Evolutionary conservation across 2,888 invertebrate genomes (phyloP), one percentile per base, ranked within the genome.

Genomic region (Leistus spinibarbis): DNA sequence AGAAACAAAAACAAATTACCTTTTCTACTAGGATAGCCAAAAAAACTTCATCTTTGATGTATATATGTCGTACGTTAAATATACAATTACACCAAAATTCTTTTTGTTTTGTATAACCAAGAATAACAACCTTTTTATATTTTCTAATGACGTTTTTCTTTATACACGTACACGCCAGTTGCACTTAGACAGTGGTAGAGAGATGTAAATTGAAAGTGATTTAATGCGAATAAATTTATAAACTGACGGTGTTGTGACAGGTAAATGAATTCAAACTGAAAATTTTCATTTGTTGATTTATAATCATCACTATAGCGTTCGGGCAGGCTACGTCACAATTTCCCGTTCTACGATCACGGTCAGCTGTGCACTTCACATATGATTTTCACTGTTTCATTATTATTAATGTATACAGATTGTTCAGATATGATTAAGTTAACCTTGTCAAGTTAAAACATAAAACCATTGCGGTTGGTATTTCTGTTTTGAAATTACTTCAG

Each of bases 81-180:
- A 60, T 40, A 60, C 73, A 66, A 27, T 67, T 67, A 67, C 67
- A 67, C 60, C 67, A 67, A 23, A 54, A 54, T 56, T 19, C 53
- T 67, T 73, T 73, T 73, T 73, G 73, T 73, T 73, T 73, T 73
- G 73, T 66, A 73, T 73, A 64, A 64, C 65, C 27, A 63, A 57
- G 60, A 22, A 57, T 5, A 40, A 40, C 5, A 40, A 13, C 7
- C 10, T 13, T 7, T 5, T n/a, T n/a, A n/a, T n/a, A n/a, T n/a
- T n/a, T n/a, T 1, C 13, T 40, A 40, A 40, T 13, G 40, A 40
- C 13, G 7, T 40, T 7, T 40, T 13, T 3, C 13, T 40, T 40
- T 40, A 10, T 7, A 40, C 40, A 10, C 10, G 13, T 40, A 40
- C 7, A 40, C 40, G 40, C 5, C 40, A 40, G 40, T 13, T 40